Conservation (phyloP, 2,113 vertebrate species). For the Nesoenas mayeri region DNA sequence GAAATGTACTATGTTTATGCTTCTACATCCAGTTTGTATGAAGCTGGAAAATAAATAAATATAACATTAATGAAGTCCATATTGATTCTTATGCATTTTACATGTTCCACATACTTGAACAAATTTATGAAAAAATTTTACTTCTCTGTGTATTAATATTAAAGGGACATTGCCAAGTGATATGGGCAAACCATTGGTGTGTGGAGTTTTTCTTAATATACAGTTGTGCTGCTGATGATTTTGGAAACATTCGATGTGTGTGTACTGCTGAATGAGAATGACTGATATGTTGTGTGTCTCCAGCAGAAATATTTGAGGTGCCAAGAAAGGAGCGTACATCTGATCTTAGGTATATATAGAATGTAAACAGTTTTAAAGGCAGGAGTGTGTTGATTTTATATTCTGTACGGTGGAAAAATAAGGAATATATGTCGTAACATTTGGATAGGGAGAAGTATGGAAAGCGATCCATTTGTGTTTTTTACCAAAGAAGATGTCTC, state of each 20-base stretch:
- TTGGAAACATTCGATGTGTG: neutral
- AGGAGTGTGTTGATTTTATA: neutral
- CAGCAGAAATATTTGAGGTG: neutral
- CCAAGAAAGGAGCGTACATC: neutral
- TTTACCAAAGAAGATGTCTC: neutral
- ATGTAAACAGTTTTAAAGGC: neutral
- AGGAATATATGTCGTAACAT: neutral
- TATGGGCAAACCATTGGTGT: conserved; percentile 38
- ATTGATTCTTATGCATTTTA: conserved; percentile 66
- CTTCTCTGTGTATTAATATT: conserved; percentile 66
- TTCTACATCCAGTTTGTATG: conserved; percentile 98
- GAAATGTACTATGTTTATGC: conserved; percentile 99
- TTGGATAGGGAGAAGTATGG: neutral
- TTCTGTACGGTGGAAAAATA: neutral
- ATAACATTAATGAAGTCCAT: conserved; percentile 77
- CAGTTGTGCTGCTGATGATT: neutral
- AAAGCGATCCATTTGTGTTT: neutral
- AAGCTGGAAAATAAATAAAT: conserved; percentile 99
- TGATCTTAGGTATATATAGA: neutral
- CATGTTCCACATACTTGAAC: conserved; percentile 64
- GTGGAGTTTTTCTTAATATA: conserved; percentile 58
- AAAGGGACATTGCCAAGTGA: conserved; percentile 62
- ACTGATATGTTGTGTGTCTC: neutral
- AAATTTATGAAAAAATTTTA: conserved; percentile 59
- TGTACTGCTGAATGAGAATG: conserved; percentile 3